A percentile compares a stretch with the other conserved stretches of the same genome.
Conservation (phyloP, 2,113 vertebrate species). For the Struthidea cinerea region DNA sequence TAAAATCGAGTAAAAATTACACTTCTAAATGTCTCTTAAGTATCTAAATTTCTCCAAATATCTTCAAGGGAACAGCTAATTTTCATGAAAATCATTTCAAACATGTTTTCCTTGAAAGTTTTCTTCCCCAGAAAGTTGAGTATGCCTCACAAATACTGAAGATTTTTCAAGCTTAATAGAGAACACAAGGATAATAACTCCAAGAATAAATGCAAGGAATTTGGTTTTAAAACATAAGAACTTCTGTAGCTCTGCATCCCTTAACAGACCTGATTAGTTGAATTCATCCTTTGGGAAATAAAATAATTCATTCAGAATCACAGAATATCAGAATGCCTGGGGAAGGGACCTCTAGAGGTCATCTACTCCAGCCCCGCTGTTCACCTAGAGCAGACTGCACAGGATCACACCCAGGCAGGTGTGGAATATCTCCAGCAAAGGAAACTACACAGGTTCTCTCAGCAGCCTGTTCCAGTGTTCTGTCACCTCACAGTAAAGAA, state of each 20-base stretch:
- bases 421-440: not conserved
- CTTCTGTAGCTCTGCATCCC: not conserved
- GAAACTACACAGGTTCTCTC: not conserved
- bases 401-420: not conserved
- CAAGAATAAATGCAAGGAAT: not conserved
- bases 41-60: not conserved
- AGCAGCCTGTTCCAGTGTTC: not conserved
- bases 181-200: not conserved
- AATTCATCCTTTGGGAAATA: not conserved
- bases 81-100: not conserved
- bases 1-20: not conserved
- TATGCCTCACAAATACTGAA: not conserved
- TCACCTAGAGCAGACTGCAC: not conserved
- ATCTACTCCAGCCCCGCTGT: not conserved
- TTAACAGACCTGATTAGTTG: not conserved
- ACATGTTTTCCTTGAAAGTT: not conserved
- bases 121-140: not conserved
- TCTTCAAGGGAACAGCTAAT: not conserved
- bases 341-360: not conserved
- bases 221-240: not conserved
- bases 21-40: not conserved
- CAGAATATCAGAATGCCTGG: not conserved
- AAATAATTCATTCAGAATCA: not conserved
- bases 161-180: not conserved
- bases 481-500: fast-evolving